Base-by-base conservation (phyloP, 2,888 invertebrate genomes). In the Mythimna loreyi region DNA sequence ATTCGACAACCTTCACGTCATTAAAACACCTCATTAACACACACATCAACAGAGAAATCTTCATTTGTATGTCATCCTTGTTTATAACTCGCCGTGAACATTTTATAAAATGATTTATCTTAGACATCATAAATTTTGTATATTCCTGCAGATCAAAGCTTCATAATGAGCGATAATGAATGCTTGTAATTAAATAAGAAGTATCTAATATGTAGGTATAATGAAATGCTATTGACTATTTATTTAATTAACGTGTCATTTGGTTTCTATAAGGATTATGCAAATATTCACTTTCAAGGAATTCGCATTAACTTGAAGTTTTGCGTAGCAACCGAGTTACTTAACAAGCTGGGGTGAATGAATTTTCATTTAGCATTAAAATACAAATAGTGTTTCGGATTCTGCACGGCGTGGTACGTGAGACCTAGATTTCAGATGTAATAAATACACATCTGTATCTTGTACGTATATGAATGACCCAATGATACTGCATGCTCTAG, bases 381-480 rank as follows among this genome's bases (percentile, higher is more conserved):
- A 83, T 73, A 83, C 81, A 73, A 78, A 73, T 71, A 75, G 78
- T 80, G 75, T 81, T 80, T 80, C 72, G 69, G 66, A 84, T 72
- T 79, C 64, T 79, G 72, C 69, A 73, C 63, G 78, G 61, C 71
- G 33, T 75, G 71, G 76, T 81, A 86, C 83, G 83, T 82, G 84
- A 85, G 84, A 81, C 85, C 86, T 83, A 87, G 81, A 81, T 86
- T 84, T 78, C 71, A 83, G 75, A 81, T 81, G 77, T 83, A 82
- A 86, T 85, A 80, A 84, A 81, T 83, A 80, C 69, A 36, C 75
- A 78, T 82, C 69, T 77, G 72, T 75, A 84, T 73, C 75, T 71
- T 78, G 73, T 69, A 69, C 65, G 28, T 76, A 78, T 72, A 78
- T 76, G 71, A 68, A 72, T 79, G 82, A 75, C 74, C 73, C 58